These are phyloP conservation scores for Corythornis cristatus DNA, from an alignment of 2,113 vertebrate species.

Conservation along the genomic window DNA sequence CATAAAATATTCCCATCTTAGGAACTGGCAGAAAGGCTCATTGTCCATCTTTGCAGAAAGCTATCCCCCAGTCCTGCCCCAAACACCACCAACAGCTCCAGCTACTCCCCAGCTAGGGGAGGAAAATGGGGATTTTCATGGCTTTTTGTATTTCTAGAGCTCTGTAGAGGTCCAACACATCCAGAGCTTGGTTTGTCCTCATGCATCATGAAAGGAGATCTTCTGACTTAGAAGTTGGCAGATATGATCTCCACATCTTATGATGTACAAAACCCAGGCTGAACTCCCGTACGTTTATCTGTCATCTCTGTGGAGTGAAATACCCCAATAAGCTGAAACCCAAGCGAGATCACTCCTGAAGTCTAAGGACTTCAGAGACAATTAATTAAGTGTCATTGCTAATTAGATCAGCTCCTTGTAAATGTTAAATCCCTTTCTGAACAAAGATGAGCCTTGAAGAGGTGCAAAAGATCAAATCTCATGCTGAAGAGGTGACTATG, in stretches of 20 bases:
- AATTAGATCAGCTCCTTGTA: not conserved
- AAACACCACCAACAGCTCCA: not conserved
- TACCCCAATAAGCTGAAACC: rapidly evolving
- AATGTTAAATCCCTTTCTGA: not conserved
- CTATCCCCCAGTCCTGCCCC: not conserved
- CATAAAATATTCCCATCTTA: not conserved
- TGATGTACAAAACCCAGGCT: not conserved
- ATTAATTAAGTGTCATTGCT: not conserved
- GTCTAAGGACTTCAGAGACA: not conserved
- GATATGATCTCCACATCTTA: not conserved
- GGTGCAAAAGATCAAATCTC: not conserved
- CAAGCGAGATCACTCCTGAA: not conserved
- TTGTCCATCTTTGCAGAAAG: not conserved
- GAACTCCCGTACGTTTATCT: rapidly evolving
- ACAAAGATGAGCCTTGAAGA: not conserved
- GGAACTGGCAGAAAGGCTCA: not conserved
- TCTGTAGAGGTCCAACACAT: not conserved
- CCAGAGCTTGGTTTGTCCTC: not conserved
- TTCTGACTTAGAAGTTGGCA: not conserved
- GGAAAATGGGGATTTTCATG: not conserved
- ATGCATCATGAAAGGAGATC: not conserved
- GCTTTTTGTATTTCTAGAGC: not conserved
- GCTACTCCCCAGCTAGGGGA: not conserved
- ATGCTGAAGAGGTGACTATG: not conserved
- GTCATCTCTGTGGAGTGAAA: not conserved